Base-by-base conservation (phyloP, 2,888 invertebrate species). In the Microctonus brassicae region DNA sequence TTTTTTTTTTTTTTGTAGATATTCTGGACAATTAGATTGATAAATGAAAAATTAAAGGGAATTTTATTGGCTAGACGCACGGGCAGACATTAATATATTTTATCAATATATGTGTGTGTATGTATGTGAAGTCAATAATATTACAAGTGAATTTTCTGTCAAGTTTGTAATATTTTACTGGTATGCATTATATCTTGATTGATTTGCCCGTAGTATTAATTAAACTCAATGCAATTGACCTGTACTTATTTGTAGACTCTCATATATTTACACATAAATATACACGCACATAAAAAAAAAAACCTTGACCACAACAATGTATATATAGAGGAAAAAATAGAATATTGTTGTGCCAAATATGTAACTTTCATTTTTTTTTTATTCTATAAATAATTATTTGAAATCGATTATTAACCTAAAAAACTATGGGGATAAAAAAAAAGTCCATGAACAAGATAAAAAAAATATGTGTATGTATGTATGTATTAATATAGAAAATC, bases 201-300 rank as follows among this genome's bases (percentile, higher is more conserved):
- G 64, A 72, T 75, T 71, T 63, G 64, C 66, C 62, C 66, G 65
- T 65, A 65, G 69, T 69, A 73, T 67, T 73, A 71, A 75, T 76
- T 71, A 73, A 72, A 63, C 70, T 70, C 36, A 65, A 36, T 47
- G 47, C 34, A 47, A 71, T 34, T 53, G 26, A 20, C 36, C 52
- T 60, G 36, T 53, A 55, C 60, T 7, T 20, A 20, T 7, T n/a
- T 5, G n/a, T 13, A 1, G 1, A 39, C 4, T 13, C 39, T 2
- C 13, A n/a, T n/a, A n/a, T n/a, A n/a, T n/a, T n/a, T n/a, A n/a
- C n/a, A n/a, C n/a, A n/a, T n/a, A n/a, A n/a, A n/a, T n/a, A n/a
- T n/a, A n/a, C n/a, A n/a, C n/a, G n/a, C n/a, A n/a, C n/a, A n/a
- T n/a, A n/a, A 47, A 17, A 47, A 9, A 47, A 5, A 20, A 17